Evolutionary conservation across 2,888 invertebrate genomes (phyloP), one percentile per base, ranked within the genome.

Genomic region (Athripsodes cinereus): DNA sequence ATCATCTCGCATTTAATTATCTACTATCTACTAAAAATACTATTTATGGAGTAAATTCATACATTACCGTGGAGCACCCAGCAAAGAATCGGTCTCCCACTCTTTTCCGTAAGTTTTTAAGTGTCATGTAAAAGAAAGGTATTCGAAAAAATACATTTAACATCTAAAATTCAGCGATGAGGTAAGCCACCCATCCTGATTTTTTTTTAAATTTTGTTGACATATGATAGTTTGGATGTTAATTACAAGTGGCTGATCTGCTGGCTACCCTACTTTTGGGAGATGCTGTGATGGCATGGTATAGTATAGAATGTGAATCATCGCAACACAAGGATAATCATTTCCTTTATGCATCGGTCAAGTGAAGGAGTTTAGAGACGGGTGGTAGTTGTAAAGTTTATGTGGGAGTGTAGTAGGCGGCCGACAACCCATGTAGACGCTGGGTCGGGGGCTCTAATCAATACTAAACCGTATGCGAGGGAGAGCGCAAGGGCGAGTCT

Each of bases 391-490:
- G 44, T 44, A 18, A 8, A 44, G 44, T 20, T 16, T 8, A 11
- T 8, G 47, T 47, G 6, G 19, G 20, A 19, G 47, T n/a, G n/a
- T n/a, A n/a, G n/a, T n/a, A n/a, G n/a, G n/a, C n/a, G 19, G 11
- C 20, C 19, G 21, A 47, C 18, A 19, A 44, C 44, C 44, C 44
- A 44, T 44, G n/a, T n/a, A n/a, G n/a, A 44, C 18, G 44, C 6
- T 44, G 44, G 47, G 20, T 6, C 18, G 51, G 57, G 55, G 65
- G 64, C 65, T 67, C 69, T 68, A 68, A 66, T 66, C 69, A 68
- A 68, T 67, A 70, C 69, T 68, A 67, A 67, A 52, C 66, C 64
- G 66, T 65, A 65, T 67, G 68, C 65, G 66, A 65, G 64, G 64
- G 67, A 64, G 64, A 59, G 64, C 64, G 64, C 66, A 63, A 62